These are phyloP conservation scores for Siniperca chuatsi DNA, from an alignment of 2,113 vertebrate genomes.

Conservation along the genomic window DNA sequence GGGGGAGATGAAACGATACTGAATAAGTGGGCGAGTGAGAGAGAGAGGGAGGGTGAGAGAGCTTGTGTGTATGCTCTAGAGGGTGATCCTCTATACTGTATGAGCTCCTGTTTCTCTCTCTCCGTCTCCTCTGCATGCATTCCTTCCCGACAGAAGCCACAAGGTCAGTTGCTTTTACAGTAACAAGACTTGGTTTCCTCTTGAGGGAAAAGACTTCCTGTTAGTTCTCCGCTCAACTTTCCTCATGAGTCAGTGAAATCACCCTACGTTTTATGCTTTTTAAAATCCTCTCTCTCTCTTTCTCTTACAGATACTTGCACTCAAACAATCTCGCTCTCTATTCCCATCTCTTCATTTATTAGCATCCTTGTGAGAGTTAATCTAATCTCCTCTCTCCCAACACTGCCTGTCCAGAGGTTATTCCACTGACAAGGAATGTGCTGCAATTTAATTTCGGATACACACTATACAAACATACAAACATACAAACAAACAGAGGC, in stretches of 20 bases:
- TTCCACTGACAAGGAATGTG: conserved; percentile 20
- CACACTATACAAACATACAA: conserved; percentile 14
- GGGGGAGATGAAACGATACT: conserved; percentile 65
- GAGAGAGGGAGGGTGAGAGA: conserved; percentile 52
- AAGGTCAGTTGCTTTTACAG: conserved; percentile 67
- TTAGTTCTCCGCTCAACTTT: conserved; percentile 58
- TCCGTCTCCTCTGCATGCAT: conserved; percentile 62
- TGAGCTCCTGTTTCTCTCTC: conserved; percentile 59
- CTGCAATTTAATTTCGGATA: conserved; percentile 41
- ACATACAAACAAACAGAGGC: conserved; percentile 16
- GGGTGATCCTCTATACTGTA: conserved; percentile 68
- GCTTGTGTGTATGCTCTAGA: conserved; percentile 40
- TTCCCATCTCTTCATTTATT: conserved; percentile 22
- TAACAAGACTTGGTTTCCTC: conserved; percentile 61
- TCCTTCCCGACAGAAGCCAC: conserved; percentile 69
- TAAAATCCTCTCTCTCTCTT: neutral
- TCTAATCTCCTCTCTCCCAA: conserved; percentile 25
- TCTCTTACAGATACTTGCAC: neutral
- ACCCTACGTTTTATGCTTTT: conserved; percentile 17
- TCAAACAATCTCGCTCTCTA: neutral
- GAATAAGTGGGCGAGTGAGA: conserved; percentile 66
- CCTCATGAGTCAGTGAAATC: conserved; percentile 39
- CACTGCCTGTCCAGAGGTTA: conserved; percentile 34
- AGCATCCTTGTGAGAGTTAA: conserved; percentile 29
- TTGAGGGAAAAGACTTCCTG: conserved; percentile 67